A percentile compares a stretch with the other conserved stretches of the same genome.
phyloP scores from a whole-genome alignment of 1,140 invertebrate species.

The Temnothorax curvispinosus region DNA sequence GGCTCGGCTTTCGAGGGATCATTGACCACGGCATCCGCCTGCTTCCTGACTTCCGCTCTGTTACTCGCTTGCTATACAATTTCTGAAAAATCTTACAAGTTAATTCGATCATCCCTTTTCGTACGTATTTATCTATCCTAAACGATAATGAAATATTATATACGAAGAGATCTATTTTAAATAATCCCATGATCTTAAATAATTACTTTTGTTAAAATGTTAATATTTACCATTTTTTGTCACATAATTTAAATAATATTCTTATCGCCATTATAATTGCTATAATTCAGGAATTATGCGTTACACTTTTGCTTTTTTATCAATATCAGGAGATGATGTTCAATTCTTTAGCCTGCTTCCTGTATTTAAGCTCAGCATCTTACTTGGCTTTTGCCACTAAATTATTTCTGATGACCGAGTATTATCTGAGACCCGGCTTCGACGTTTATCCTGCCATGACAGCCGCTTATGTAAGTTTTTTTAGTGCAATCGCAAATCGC shows the following conservation, averaged over 20 bases:
- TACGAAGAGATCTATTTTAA: neutral
- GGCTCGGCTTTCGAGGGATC: constrained; percentile 91
- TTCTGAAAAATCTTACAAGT: constrained; percentile 90
- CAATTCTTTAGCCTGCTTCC: constrained; percentile 90
- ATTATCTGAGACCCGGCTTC: constrained; percentile 87
- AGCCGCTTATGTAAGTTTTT: constrained; percentile 91
- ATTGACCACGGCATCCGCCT: constrained; percentile 91
- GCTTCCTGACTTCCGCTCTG: constrained; percentile 90
- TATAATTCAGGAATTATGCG: constrained; percentile 46
- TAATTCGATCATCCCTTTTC: constrained; percentile 92
- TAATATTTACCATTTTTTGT: neutral
- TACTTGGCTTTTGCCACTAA: constrained; percentile 92
- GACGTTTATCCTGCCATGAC: constrained; percentile 94
- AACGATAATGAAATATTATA: neutral
- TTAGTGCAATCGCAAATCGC: neutral
- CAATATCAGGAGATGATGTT: constrained; percentile 91
- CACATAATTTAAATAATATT: neutral
- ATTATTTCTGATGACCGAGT: constrained; percentile 89
- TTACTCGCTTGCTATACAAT: constrained; percentile 91
- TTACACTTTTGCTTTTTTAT: neutral
- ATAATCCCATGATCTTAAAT: neutral
- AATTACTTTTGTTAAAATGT: neutral
- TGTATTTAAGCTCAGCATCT: constrained; percentile 91
- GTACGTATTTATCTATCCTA: constrained; percentile 86
- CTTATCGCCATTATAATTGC: neutral